Base-by-base conservation (phyloP, 2,888 invertebrate genomes). In the Falcaria lacertinaria region DNA sequence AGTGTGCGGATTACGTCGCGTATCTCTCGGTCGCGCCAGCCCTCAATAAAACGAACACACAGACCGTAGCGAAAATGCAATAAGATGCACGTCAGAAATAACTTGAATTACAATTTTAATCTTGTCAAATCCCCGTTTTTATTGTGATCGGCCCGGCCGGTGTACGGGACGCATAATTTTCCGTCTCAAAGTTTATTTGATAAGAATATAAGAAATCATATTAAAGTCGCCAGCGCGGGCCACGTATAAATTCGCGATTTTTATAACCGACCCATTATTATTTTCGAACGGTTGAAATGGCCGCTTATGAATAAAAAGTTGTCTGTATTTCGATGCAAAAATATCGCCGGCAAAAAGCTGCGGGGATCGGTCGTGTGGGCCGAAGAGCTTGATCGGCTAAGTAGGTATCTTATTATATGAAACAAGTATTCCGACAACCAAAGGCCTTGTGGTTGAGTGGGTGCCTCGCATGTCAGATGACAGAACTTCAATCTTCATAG, bases 101-200 rank as follows among this genome's bases (percentile, higher is more conserved):
- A 82, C 82, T 83, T 84, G 84, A 83, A 80, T 85, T 86, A 88
- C 85, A 87, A 85, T 87, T 87, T 87, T 85, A 89, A 89, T 89
- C 88, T 84, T 82, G 85, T 85, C 87, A 80, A 85, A 89, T 89
- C 87, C 87, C 74, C 69, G 73, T 80, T 84, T 89, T 89, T 89
- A 89, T 89, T 79, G 79, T 74, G 73, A 74, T 72, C 76, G 68
- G 69, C 54, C 69, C 72, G 60, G 50, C 71, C 64, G 7, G 64
- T 64, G 69, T 66, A 63, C 67, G 64, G 73, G 62, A 74, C 79
- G 79, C 82, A 84, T 82, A 75, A 84, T 82, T 86, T 83, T 79
- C 74, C 72, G 76, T 80, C 80, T 76, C 80, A 81, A 84, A 85
- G 77, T 83, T 83, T 84, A 85, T 84, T 86, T 85, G 84, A 84